Base-by-base conservation (phyloP, 2,888 invertebrate genomes). In the Tanypteryx hageni region DNA sequence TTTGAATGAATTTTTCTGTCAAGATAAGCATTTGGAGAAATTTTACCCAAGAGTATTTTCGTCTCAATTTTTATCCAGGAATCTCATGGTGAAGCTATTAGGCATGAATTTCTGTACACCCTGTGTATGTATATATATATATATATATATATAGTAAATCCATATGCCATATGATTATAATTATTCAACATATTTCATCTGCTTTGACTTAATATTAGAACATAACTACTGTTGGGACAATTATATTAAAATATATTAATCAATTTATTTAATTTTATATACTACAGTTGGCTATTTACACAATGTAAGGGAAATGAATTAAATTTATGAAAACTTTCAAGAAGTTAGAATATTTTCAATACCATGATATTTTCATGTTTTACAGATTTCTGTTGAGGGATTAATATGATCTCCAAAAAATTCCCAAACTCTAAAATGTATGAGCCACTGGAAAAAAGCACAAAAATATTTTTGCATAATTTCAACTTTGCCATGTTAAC, bases 401-500 rank as follows among this genome's bases (percentile, higher is more conserved):
- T 64, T 64, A 14, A n/a, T 44, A 89, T 44, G 61, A 18, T 44
- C 44, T 64, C 89, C 64, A 89, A 89, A 68, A 27, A 89, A 89
- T 89, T 13, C 64, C 64, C 56, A 44, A 89, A 89, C 44, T 89
- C 59, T 86, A 64, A 44, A 44, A 89, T 89, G 89, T 89, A 89
- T 89, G 89, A 89, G 89, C 89, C 89, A 89, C 89, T 89, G 89
- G 89, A 89, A 89, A 89, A 89, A 89, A 89, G 89, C 89, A 64
- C 89, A 89, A 89, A 89, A 64, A 44, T 57, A 83, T 64, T 44
- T 89, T 89, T 89, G 89, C 59, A 89, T 89, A 89, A 44, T 64
- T 64, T 61, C 61, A 18, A 64, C 64, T 89, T 89, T 89, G 89
- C 89, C 89, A 89, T 89, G 89, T 89, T 44, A 31, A 89, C 64